Base-by-base conservation (phyloP, 2,888 invertebrate genomes). In the Coecobrya sp. region DNA sequence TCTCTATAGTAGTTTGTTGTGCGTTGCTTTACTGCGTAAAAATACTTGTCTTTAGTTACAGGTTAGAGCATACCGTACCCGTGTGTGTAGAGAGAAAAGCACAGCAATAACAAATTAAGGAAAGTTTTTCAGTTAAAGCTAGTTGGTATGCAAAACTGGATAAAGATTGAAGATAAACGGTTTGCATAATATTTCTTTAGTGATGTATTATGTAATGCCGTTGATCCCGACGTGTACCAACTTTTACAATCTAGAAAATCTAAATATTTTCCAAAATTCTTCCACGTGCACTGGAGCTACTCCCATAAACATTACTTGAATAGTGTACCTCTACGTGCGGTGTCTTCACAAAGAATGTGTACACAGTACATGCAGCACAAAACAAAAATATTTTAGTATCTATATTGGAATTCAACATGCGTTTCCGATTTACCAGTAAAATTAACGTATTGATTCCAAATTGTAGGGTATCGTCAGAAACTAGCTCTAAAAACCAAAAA, bases 201-300 rank as follows among this genome's bases (percentile, higher is more conserved):
- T 62, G 82, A 82, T 82, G 62, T 82, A 82, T 82, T 82, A 62
- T 82, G 82, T 62, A n/a, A 25, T 42, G 42, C 16, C 22, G 36
- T 22, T 82, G 27, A 45, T 42, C 55, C 49, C 8, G 79, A 79
- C 82, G 42, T 82, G 62, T 30, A 81, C 25, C 55, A 81, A 85
- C 19, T 52, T 86, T 27, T 70, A 52, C 52, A 49, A 30, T 16
- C 27, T 19, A 19, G 52, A 52, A 70, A 49, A 52, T 70, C 52
- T 62, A 86, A 86, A 86, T 70, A 30, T 52, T 86, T 70, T 30
- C 30, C n/a, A n/a, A 30, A 85, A 86, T 70, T 49, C 85, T 68
- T 68, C 70, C 86, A 86, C 86, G 86, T 86, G 86, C 62, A 86
- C 16, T 16, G 25, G 30, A 1, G 16, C 0, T 30, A n/a, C 65